Base-by-base conservation (phyloP, 2,888 invertebrate genomes). In the Drosophila borealis region DNA sequence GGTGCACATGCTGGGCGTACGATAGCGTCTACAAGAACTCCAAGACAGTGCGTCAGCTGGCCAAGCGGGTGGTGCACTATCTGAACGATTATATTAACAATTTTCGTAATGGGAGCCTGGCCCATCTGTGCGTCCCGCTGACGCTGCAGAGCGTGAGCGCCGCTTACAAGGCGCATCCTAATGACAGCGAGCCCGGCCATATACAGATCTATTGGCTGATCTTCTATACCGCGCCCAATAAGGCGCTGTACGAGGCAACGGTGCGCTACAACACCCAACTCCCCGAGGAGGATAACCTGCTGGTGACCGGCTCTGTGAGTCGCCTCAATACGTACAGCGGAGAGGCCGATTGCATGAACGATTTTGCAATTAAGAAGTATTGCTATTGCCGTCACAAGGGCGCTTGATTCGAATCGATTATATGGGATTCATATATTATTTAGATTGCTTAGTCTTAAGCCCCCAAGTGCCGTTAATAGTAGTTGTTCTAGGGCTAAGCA, bases 1-100 rank as follows among this genome's bases (percentile, higher is more conserved):
- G 96, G 96, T 96, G 96, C 89, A 95, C 95, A 61, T 97, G 96
- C 85, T 94, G 94, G 59, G 94, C 94, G 25, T 94, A 95, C 80
- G 92, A 76, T 19, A 80, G 69, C 51, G 78, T 92, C 33, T 80
- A 88, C 37, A 91, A 83, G 50, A 93, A 93, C 49, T 93, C 94
- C 53, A 86, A 92, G 44, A 93, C 94, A 29, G 94, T 94, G 8
- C 86, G 92, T 19, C 93, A 93, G 77, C 94, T 94, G 25, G 94
- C 94, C 0, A 86, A 93, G 21, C 80, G 82, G 8, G 84, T 90
- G 3, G 81, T 92, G 1, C 72, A 81, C 19, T 89, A 90, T 48
- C 90, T 93, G 3, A 93, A 93, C 63, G 76, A 89, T 3, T 89
- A 80, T 62, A 84, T 92, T 39, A 73, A 70, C 5, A 76, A 61